Base-by-base conservation (phyloP, 2,113 vertebrate genomes). In the Platysteira castanea region DNA sequence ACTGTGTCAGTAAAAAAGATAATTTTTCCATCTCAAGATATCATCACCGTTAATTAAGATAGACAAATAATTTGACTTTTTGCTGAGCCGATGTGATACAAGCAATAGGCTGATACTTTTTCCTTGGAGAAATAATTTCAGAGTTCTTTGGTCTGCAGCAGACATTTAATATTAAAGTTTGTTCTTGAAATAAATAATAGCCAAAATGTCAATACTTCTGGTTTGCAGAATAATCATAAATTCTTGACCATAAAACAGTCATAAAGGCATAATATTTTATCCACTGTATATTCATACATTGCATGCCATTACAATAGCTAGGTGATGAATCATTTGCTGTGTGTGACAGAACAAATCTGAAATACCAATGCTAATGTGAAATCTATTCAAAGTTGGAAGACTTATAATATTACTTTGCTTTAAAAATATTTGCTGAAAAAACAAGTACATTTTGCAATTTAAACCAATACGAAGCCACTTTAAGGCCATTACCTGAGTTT, bases 191-290 rank as follows among this genome's bases (percentile, higher is more conserved):
- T 97, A 96, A 97, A 87, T 98, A 97, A 97, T 98, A 97, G 93
- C 87, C 92, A 97, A 97, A 97, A 96, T 97, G 90, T 97, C 97
- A 98, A 96, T 97, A 97, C 90, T 98, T 97, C 79, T 97, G 83
- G 89, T 97, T 98, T 98, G 91, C 92, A 95, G 95, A 98, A 96
- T 98, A 97, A 97, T 97, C 96, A 97, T 96, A 97, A 96, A 95
- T 96, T 98, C 97, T 97, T 87, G 73, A 92, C 93, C 95, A 94
- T 98, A 97, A 97, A 98, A 97, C 97, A 96, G 96, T 96, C 94
- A 96, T 97, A 97, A 98, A 97, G 91, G 84, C 95, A 95, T 94
- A 97, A 95, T 97, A 97, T 96, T 97, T 98, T 98, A 95, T 96
- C 91, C 84, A 89, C 87, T 96, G 60, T 97, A 93, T 97, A 96